phyloP scores from a whole-genome alignment of 2,113 vertebrate species.

The Marcusenius ussheri region DNA sequence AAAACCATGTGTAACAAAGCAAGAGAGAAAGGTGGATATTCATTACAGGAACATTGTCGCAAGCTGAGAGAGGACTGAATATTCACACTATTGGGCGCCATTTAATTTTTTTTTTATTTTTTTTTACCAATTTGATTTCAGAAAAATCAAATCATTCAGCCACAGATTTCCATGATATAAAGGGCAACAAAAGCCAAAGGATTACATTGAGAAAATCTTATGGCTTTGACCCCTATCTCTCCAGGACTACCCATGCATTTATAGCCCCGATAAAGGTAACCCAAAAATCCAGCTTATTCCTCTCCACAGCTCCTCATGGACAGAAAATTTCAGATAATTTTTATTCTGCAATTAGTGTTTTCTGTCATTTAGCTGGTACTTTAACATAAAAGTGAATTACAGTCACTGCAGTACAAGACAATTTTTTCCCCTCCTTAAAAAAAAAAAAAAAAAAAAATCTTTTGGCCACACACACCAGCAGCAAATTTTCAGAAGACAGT shows the following conservation, averaged over 20 bases:
- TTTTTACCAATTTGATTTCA: background rate
- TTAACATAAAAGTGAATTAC: background rate
- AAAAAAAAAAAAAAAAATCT: too few relatives aligned
- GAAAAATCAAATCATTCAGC: background rate
- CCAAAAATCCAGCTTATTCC: background rate
- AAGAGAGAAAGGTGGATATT: background rate
- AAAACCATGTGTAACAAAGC: background rate
- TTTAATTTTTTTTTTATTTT: background rate
- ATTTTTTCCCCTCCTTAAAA: background rate
- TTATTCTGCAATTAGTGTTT: background rate
- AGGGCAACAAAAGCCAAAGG: background rate
- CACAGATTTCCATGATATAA: slow-evolving; percentile 6
- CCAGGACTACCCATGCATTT: background rate
- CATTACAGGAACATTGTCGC: too few relatives aligned
- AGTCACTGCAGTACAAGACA: background rate
- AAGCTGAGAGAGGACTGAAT: background rate
- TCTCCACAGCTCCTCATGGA: background rate
- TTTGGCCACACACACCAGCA: background rate
- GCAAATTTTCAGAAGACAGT: background rate
- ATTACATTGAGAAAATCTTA: background rate
- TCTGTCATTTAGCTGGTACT: background rate
- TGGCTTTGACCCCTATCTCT: background rate
- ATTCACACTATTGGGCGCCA: background rate
- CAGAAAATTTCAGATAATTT: background rate
- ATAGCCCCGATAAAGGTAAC: background rate